Percentiles rank a stretch among this genome's conserved stretches.
These are phyloP conservation scores for Hyalella azteca DNA, from an alignment of 2,888 invertebrate species.

Conservation along the genomic window DNA sequence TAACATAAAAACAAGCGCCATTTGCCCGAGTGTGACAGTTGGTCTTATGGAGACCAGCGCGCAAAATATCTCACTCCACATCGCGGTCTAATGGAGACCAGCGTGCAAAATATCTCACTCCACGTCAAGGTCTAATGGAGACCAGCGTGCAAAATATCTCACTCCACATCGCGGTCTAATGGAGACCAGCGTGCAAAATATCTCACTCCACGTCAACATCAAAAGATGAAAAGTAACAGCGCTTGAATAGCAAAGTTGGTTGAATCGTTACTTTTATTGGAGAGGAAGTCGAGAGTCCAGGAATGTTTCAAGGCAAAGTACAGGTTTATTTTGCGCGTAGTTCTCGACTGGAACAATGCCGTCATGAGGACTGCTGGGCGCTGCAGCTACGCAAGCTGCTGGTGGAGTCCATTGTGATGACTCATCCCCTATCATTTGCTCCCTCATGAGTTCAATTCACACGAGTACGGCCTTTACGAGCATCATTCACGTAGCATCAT, in stretches of 20 bases:
- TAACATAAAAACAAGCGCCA: slow-evolving; percentile 34
- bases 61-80: slow-evolving; percentile 25
- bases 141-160: slow-evolving; percentile 10
- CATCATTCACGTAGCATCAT: slow-evolving; percentile 13
- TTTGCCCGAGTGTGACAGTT: slow-evolving; percentile 34
- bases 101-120: slow-evolving; percentile 19
- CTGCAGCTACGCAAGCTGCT: no score
- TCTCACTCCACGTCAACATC: not conserved
- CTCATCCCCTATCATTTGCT: slow-evolving; percentile 21
- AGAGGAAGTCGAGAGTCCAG: no score
- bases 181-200: slow-evolving; percentile 8
- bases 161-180: slow-evolving; percentile 16
- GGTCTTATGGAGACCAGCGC: slow-evolving; percentile 17
- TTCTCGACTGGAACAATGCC: no score
- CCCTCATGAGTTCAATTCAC: slow-evolving; percentile 35
- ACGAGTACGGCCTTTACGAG: not conserved
- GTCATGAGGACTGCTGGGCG: no score
- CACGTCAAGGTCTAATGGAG: slow-evolving; percentile 17
- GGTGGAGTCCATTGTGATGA: slow-evolving; percentile 8
- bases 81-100: slow-evolving; percentile 8
- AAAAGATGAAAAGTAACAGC: no score
- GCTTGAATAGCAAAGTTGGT: no score
- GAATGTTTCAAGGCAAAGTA: no score
- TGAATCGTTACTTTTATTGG: no score
- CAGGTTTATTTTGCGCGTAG: no score